A percentile compares a stretch with the other conserved stretches of the same genome.
Conservation (phyloP, 2,888 invertebrate species). For the Dolomedes plantarius region DNA sequence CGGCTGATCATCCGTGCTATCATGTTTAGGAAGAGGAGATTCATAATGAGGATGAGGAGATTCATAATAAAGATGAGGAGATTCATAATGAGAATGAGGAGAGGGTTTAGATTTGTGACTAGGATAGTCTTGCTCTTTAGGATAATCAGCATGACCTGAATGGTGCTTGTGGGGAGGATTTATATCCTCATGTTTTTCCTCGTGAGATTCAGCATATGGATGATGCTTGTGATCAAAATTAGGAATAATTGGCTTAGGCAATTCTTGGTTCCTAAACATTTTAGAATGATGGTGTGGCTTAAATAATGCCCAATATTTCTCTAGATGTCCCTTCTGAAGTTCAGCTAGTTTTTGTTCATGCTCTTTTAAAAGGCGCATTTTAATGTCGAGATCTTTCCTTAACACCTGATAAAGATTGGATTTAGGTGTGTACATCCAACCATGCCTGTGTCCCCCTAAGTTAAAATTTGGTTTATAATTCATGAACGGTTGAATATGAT, state of each 20-base stretch:
- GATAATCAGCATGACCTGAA: not conserved
- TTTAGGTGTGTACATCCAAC: slow-evolving; percentile 21
- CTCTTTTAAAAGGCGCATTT: slow-evolving; percentile 19
- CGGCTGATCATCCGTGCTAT: not conserved
- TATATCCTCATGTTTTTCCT: not conserved
- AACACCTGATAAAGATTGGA: slow-evolving; percentile 5
- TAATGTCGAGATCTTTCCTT: not conserved
- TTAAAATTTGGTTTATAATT: slow-evolving; percentile 5
- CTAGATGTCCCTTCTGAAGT: slow-evolving; percentile 33
- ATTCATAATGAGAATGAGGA: not conserved
- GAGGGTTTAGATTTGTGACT: no score
- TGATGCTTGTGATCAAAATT: not conserved
- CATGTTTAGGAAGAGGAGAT: not conserved
- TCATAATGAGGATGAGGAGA: not conserved
- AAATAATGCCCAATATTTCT: slow-evolving; percentile 19
- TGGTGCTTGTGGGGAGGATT: not conserved
- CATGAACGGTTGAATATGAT: not conserved
- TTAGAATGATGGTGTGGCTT: not conserved
- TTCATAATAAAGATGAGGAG: not conserved
- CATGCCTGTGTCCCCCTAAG: slow-evolving; percentile 37
- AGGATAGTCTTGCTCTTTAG: not conserved
- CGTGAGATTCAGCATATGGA: not conserved
- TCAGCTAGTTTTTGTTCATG: slow-evolving; percentile 40
- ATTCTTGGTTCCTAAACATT: not conserved
- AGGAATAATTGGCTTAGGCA: not conserved